Base-by-base conservation (phyloP, 2,113 vertebrate genomes). In the Gambusia holbrooki region DNA sequence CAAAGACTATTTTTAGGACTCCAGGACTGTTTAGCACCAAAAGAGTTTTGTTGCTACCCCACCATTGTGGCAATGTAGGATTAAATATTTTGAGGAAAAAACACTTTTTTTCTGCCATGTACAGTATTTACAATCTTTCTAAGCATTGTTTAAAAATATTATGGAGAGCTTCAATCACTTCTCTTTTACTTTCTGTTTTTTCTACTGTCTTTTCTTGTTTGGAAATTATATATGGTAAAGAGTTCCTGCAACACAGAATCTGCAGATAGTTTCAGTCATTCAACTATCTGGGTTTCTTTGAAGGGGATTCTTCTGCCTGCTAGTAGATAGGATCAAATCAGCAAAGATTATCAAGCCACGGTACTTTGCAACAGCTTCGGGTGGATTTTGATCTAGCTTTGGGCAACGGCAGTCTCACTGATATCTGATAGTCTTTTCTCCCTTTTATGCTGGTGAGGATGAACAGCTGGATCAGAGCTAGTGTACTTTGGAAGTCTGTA, bases 1-100 rank as follows among this genome's bases (percentile, higher is more conserved):
- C 88, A 86, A 77, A 77, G 32, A 84, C 87, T 94, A 93, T 93
- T 92, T 94, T 93, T 94, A 93, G 92, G 74, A 80, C 45, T 77
- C 80, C 64, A 61, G 79, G 81, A 90, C 87, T 87, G 83, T 89
- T 88, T 80, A 70, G 72, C 79, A 89, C 84, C 78, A 74, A 92
- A 66, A 86, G 87, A 84, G 77, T 87, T 75, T 84, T 76, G 80
- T 89, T 87, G 79, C 85, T 81, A 83, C 80, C 71, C 28, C 71
- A 75, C 80, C 77, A 82, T 64, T 82, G 80, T 83, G 69, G 73
- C 65, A 74, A 79, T 77, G 51, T 66, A 76, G 84, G 81, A 90
- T 86, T 83, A 84, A 78, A 75, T 82, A 61, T 70, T 40, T 84
- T 70, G 67, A 76, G 42, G 12, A 62, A 64, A 74, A 73, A 32